phyloP scores from a whole-genome alignment of 2,113 vertebrate genomes.

The Calidris pugnax region DNA sequence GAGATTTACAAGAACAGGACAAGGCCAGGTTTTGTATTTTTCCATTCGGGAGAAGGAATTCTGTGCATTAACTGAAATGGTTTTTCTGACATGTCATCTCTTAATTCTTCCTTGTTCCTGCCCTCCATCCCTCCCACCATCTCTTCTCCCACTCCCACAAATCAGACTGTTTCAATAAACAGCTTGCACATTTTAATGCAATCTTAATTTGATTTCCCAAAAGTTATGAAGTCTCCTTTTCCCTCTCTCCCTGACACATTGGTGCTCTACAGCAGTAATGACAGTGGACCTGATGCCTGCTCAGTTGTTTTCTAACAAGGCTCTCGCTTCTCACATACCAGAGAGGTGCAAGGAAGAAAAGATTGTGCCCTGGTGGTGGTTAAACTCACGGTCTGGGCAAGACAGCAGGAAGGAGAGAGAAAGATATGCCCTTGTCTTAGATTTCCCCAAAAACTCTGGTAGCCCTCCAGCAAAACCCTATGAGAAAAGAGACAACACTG shows the following conservation, averaged over 20 bases:
- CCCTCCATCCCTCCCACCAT: background rate
- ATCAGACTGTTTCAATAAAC: background rate
- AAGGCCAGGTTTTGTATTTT: slow-evolving; percentile 34
- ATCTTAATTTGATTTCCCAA: background rate
- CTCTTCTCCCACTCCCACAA: background rate
- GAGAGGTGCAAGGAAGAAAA: background rate
- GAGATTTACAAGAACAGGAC: slow-evolving; percentile 49
- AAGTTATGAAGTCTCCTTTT: background rate
- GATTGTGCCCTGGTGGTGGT: background rate
- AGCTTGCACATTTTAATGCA: background rate
- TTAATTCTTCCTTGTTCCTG: background rate
- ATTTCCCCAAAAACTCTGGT: background rate
- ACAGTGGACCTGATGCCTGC: background rate
- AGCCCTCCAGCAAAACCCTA: background rate
- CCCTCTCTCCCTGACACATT: background rate
- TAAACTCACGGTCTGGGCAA: background rate
- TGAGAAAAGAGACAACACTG: background rate
- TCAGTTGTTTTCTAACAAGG: background rate
- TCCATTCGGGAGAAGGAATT: slow-evolving; percentile 24
- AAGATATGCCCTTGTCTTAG: background rate
- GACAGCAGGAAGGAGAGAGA: background rate
- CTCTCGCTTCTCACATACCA: background rate
- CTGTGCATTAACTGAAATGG: slow-evolving; percentile 33
- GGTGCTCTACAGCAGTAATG: background rate
- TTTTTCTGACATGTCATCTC: slow-evolving; percentile 31